Evolutionary conservation across 92 coral and sea anemone genomes (phyloP).

Genomic region (Palythoa grandiflora): DNA sequence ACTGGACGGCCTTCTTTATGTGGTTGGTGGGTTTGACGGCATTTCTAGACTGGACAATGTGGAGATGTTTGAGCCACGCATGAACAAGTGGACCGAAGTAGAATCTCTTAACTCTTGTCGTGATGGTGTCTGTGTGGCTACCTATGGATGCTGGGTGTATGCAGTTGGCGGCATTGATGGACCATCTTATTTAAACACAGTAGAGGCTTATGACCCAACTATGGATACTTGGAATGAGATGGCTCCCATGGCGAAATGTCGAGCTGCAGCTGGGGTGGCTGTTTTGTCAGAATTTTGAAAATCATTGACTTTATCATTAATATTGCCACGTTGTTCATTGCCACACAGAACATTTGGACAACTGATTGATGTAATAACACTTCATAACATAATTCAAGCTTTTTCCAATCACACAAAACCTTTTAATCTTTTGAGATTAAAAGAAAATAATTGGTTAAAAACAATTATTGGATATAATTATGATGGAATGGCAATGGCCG

Average conservation of each 20-base stretch:
- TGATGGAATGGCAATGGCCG: too few species aligned
- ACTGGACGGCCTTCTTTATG: slow-evolving; percentile 93
- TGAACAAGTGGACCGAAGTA: slow-evolving; percentile 94
- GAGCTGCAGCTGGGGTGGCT: slow-evolving; percentile 99
- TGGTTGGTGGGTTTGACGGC: slow-evolving; percentile 98
- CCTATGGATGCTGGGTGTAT: slow-evolving; percentile 96
- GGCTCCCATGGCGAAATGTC: slow-evolving; percentile 90
- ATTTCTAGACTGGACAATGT: slow-evolving; percentile 91
- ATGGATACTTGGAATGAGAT: slow-evolving; percentile 91
- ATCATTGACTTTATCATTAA: neutral
- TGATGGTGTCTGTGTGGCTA: slow-evolving; percentile 96
- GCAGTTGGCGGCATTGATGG: slow-evolving; percentile 99
- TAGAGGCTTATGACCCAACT: slow-evolving; percentile 96
- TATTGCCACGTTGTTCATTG: neutral
- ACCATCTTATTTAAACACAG: slow-evolving; percentile 97
- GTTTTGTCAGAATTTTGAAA: slow-evolving; percentile 66
- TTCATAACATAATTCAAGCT: too few species aligned
- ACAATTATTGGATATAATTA: too few species aligned
- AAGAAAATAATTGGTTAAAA: too few species aligned
- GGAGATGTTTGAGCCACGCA: slow-evolving; percentile 98
- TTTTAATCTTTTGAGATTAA: too few species aligned
- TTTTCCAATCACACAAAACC: too few species aligned
- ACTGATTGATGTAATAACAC: too few species aligned
- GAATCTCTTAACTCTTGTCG: slow-evolving; percentile 93
- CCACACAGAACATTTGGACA: too few species aligned